Percentiles rank a stretch among this genome's conserved stretches.
Conservation (phyloP, 2,797 vertebrate species). For the Spinibarbus caldwelli region DNA sequence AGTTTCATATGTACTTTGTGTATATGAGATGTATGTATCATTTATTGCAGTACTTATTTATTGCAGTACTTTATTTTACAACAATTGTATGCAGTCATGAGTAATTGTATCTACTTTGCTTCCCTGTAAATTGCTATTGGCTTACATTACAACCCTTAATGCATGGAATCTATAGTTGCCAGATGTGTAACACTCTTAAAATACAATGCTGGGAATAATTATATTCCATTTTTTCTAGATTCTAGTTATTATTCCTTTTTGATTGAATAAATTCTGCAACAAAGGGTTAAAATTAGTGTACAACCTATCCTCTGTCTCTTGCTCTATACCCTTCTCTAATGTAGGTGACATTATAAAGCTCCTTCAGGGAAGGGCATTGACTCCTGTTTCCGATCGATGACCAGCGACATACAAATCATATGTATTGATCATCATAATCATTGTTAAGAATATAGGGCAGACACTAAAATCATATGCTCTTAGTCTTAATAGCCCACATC, state of each 20-base stretch:
- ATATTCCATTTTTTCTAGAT: background rate
- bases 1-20: background rate
- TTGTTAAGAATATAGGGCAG: constrained; percentile 86
- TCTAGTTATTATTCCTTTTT: background rate
- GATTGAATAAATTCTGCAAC: background rate
- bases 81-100: background rate
- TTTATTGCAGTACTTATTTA: background rate
- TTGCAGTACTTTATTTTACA: background rate
- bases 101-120: background rate
- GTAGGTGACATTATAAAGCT: constrained; percentile 82
- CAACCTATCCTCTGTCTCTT: constrained; percentile 35
- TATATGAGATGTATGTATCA: background rate
- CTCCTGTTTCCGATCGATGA: constrained; percentile 86
- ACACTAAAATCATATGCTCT: constrained; percentile 93
- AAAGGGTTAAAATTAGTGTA: background rate
- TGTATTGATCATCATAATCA: constrained; percentile 90
- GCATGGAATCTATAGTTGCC: background rate
- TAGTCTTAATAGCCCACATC: constrained; percentile 95
- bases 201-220: background rate
- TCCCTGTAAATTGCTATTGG: background rate
- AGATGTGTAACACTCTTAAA: background rate
- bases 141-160: background rate
- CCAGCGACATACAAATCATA: constrained; percentile 90
- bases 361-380: constrained; percentile 84
- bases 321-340: constrained; percentile 72